Evolutionary conservation across 2,113 vertebrate species (phyloP).

Genomic region (Triplophysa rosa): DNA sequence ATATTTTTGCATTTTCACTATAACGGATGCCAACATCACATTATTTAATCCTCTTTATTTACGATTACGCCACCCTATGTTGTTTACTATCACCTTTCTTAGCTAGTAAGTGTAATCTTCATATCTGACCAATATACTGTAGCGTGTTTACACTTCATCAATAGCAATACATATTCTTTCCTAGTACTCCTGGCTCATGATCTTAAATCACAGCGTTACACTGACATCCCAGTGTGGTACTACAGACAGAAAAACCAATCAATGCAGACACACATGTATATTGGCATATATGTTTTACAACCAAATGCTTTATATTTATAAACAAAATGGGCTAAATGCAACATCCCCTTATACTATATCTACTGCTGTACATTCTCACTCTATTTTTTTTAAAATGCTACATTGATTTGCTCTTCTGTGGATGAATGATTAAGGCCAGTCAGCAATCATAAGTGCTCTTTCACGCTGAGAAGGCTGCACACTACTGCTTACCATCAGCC

Average conservation of each 20-base stretch:
- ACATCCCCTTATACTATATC: background rate
- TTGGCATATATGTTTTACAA: background rate
- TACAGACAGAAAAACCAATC: background rate
- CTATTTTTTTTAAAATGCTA: constrained; percentile 57
- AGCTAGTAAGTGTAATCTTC: background rate
- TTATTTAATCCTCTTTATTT: background rate
- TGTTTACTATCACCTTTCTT: background rate
- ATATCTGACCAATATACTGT: background rate
- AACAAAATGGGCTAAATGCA: background rate
- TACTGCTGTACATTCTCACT: constrained; percentile 7
- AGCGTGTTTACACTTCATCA: background rate
- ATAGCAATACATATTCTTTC: background rate
- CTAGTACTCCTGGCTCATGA: background rate
- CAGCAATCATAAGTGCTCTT: constrained; percentile 72
- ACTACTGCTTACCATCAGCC: constrained; percentile 5
- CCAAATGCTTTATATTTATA: background rate
- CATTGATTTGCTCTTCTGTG: constrained; percentile 33
- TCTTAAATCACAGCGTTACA: background rate
- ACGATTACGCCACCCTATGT: background rate
- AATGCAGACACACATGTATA: background rate
- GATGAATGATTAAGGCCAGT: constrained; percentile 61
- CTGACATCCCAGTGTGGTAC: background rate
- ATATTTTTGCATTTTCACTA: too few species aligned
- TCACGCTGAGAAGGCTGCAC: constrained; percentile 42
- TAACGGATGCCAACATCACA: too few species aligned